Evolutionary conservation across 2,888 invertebrate genomes (phyloP), one percentile per base, ranked within the genome.

Genomic region (Drosophila borealis): DNA sequence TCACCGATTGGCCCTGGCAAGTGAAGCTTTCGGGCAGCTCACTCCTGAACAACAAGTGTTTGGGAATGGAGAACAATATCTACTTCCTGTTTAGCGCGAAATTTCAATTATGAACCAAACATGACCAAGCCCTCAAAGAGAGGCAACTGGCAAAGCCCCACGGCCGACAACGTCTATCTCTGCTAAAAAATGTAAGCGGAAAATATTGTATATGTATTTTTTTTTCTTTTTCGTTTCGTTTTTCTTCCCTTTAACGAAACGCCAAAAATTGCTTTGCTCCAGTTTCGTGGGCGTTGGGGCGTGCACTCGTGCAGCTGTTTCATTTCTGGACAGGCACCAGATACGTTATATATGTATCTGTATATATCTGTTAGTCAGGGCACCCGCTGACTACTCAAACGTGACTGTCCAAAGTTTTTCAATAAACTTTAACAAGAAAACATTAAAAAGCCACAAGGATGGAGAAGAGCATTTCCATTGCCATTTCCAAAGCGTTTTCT

Each of bases 381-480:
- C 67, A 70, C 82, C 86, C 80, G 82, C 85, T 84, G 89, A 89
- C 85, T 89, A 85, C 88, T 85, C 89, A 85, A 89, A 85, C 85
- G 85, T 85, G 89, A 87, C 85, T 88, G 85, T 75, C 82, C 82
- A 85, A 85, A 89, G 88, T 85, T 85, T 89, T 85, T 85, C 89
- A 89, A 85, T 85, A 85, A 85, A 85, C 88, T 89, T 85, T 81
- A 85, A 85, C 89, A 85, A 89, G 84, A 89, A 85, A 89, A 85
- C 88, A 89, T 87, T 87, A 85, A 88, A 89, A 89, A 89, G 88
- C 84, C 84, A 87, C 89, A 85, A 84, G 77, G 79, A 55, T 74
- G 72, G 45, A 70, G 74, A 60, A 59, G 74, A 73, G 61, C 69
- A 83, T 75, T 83, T 88, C 80, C 76, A 81, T 75, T 78, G 75